These are phyloP conservation scores for Anomalospiza imberbis DNA, from an alignment of 2,797 vertebrate species.

Conservation along the genomic window DNA sequence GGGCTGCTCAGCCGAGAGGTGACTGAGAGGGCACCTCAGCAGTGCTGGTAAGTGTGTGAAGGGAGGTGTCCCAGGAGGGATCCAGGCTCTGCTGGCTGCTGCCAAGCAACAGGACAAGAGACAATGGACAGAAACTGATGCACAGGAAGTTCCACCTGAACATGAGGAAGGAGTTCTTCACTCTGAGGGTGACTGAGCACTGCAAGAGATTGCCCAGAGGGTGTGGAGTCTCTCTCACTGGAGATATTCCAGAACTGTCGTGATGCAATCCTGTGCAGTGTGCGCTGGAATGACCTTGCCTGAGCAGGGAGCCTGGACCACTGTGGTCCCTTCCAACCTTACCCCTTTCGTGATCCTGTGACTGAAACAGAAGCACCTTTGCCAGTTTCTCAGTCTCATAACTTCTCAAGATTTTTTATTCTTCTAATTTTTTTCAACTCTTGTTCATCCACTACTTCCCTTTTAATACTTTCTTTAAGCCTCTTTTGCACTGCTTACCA, in stretches of 20 bases:
- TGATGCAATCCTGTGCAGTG: background rate
- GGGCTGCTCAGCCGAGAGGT: rapidly evolving
- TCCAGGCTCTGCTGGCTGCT: background rate
- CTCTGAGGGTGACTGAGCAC: background rate
- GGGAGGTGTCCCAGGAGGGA: background rate
- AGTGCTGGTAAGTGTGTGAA: background rate
- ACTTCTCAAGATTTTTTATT: background rate
- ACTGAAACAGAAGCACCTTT: background rate
- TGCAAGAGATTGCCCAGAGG: background rate
- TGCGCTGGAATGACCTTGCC: background rate
- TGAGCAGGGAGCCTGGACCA: background rate
- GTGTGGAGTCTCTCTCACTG: background rate
- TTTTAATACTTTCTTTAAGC: background rate
- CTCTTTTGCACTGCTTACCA: background rate
- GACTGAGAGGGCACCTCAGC: too few species aligned
- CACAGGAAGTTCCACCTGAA: background rate
- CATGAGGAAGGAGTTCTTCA: background rate
- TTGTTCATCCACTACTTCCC: background rate
- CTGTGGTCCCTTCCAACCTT: background rate
- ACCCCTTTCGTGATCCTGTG: background rate
- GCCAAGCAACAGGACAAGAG: background rate
- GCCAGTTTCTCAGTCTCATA: background rate
- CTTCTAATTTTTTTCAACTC: background rate
- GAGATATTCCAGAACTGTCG: background rate
- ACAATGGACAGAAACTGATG: background rate